phyloP scores from a whole-genome alignment of 2,113 vertebrate genomes.

The Stercorarius parasiticus region DNA sequence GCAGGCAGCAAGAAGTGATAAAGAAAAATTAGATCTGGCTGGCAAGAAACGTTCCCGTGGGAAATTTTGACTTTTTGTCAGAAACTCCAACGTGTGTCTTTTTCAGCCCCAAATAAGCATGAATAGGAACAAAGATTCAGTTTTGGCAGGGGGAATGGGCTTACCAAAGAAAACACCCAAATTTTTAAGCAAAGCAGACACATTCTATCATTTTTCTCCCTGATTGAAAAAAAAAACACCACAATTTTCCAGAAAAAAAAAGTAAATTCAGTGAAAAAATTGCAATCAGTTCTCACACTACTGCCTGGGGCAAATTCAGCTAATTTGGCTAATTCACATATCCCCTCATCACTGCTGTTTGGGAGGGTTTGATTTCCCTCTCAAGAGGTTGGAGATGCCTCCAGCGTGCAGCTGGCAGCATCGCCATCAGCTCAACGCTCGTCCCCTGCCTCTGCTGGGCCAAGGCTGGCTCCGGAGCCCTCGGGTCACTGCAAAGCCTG shows the following conservation, averaged over 20 bases:
- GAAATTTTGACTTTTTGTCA: slow-evolving; percentile 61
- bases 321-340: neutral
- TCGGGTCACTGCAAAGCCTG: neutral
- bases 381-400: neutral
- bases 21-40: slow-evolving; percentile 25
- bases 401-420: rapidly evolving
- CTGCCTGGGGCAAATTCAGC: neutral
- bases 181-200: slow-evolving; percentile 6
- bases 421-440: neutral
- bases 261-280: neutral
- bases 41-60: neutral
- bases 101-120: slow-evolving; percentile 4
- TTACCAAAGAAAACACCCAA: slow-evolving; percentile 19
- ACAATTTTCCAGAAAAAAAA: neutral
- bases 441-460: neutral
- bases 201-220: neutral
- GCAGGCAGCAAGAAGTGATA: neutral
- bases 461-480: rapidly evolving
- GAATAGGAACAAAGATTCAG: slow-evolving; percentile 55
- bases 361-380: neutral
- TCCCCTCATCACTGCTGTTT: neutral
- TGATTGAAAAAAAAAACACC: neutral
- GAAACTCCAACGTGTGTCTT: neutral
- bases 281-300: neutral
- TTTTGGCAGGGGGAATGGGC: slow-evolving; percentile 5